A percentile compares a stretch with the other conserved stretches of the same genome.
phyloP scores from a whole-genome alignment of 2,113 vertebrate species.

The Albula glossodonta region DNA sequence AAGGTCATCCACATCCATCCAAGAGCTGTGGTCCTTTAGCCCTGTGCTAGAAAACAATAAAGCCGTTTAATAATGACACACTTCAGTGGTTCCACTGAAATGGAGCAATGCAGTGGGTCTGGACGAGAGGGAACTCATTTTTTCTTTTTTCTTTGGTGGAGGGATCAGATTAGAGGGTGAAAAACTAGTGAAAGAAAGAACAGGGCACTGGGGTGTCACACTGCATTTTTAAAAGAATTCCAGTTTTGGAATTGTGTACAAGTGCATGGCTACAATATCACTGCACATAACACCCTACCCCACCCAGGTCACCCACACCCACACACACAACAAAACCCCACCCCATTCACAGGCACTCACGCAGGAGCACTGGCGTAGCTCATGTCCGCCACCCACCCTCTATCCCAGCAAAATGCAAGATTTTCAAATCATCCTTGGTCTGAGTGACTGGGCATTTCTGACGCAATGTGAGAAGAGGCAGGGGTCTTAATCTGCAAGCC shows the following conservation, averaged over 20 bases:
- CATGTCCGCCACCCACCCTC: neutral
- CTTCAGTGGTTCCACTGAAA: constrained; percentile 1
- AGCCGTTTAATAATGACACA: constrained; percentile 22
- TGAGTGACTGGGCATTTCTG: neutral
- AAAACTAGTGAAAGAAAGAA: neutral
- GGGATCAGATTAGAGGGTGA: neutral
- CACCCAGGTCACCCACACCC: neutral
- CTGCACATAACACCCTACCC: too few species aligned
- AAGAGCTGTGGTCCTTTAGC: constrained; percentile 13
- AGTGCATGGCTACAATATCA: neutral
- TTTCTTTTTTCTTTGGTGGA: neutral
- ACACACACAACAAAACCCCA: neutral
- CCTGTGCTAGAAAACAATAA: constrained; percentile 26
- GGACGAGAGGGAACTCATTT: neutral
- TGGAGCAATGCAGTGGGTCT: constrained; percentile 7
- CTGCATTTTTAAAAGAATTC: neutral
- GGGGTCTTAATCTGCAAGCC: neutral
- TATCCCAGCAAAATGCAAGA: neutral
- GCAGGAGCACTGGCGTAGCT: neutral
- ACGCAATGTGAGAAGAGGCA: neutral
- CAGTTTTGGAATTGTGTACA: neutral
- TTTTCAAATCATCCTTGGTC: neutral
- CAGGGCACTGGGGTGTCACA: neutral
- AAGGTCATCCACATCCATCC: constrained; percentile 2
- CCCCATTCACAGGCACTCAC: neutral